Base-by-base conservation (phyloP, 2,113 vertebrate genomes). In the Gorsachius goisagi region DNA sequence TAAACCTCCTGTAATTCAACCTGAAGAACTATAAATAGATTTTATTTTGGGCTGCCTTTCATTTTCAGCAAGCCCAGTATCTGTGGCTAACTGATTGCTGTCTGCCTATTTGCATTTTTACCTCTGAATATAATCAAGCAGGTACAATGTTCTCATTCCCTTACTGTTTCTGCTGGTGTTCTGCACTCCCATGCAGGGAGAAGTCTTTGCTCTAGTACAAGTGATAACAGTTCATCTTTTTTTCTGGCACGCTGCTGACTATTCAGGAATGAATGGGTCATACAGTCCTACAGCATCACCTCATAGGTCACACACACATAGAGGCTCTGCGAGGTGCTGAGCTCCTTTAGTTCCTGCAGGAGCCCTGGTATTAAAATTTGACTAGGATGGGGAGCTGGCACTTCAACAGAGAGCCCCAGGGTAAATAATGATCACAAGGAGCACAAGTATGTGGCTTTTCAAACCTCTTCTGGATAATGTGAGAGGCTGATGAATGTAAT, bases 401-500 rank as follows among this genome's bases (percentile, higher is more conserved):
- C 68, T 84, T 73, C 72, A 81, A 58, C 44, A 92, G 55, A 87
- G 76, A 81, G 15, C 41, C 62, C 58, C 50, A 73, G 74, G 28
- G 50, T 84, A 89, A 94, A 86, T 83, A 85, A 79, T 63, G 67
- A 79, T 93, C 85, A 91, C 62, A 88, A 91, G 30, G 22, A 88
- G 62, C 71, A 72, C 45, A 55, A 80, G 35, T 53, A 81, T 73
- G 64, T 35, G 41, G 41, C 16, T 94, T 95, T 96, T 92, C 45
- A 94, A 55, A 88, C 15, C 32, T 89, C 41, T 93, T 91, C 81
- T 59, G 45, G 71, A 58, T 96, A 90, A 93, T 73, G 35, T 23
- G 66, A 91, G 88, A 90, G 71, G 77, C 64, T 95, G 95, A 88
- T 92, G 71, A 95, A 89, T 88, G 71, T 85, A 73, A 79, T 73